Conservation (phyloP, 2,888 invertebrate species). For the Isoperla grammatica region DNA sequence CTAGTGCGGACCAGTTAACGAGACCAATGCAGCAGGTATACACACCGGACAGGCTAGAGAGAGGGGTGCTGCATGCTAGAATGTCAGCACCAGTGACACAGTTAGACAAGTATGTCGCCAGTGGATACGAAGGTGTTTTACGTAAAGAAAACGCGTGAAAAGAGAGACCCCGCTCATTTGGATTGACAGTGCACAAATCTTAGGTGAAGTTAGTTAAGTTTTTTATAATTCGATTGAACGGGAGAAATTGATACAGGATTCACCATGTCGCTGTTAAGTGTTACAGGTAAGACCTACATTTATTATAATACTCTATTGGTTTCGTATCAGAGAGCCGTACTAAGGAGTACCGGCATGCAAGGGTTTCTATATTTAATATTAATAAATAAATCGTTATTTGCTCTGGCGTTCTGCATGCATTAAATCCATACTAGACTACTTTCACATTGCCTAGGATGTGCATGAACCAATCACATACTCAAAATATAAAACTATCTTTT, state of each 20-base stretch:
- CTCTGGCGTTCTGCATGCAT: no score
- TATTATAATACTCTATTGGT: not conserved
- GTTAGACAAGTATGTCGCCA: no score
- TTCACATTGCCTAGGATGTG: no score
- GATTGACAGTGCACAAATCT: not conserved
- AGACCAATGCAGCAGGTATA: not conserved
- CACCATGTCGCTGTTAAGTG: constrained; percentile 29
- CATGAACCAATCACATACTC: no score
- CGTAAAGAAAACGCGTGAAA: not conserved
- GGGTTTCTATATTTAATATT: no score
- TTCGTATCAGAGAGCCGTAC: not conserved
- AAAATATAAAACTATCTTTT: no score
- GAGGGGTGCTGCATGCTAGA: not conserved
- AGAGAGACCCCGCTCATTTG: not conserved
- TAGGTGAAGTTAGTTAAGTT: not conserved
- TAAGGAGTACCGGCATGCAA: no score
- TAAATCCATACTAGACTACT: no score
- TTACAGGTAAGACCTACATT: constrained; percentile 26
- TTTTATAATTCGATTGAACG: not conserved
- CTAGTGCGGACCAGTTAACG: not conserved
- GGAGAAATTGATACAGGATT: not conserved
- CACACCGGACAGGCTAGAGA: not conserved
- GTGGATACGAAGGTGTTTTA: not conserved
- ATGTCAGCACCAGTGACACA: not conserved
- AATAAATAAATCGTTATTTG: no score